Percentiles rank a stretch among this genome's conserved stretches.
phyloP scores from a whole-genome alignment of 2,113 vertebrate species.

The Mustela nigripes region DNA sequence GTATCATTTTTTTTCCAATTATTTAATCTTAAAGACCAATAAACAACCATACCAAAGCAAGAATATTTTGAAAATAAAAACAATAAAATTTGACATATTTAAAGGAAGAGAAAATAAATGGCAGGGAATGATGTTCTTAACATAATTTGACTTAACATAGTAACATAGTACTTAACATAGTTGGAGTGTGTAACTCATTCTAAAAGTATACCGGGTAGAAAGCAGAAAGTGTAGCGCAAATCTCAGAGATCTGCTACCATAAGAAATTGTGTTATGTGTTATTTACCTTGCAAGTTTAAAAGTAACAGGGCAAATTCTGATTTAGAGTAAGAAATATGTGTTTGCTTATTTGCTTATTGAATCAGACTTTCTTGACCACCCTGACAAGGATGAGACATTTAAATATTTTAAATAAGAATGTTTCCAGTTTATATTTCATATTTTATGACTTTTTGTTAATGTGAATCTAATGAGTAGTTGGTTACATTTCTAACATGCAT shows the following conservation, averaged over 20 bases:
- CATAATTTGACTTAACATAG: too few relatives aligned
- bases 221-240: not conserved
- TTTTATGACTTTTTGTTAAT: not conserved
- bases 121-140: not conserved
- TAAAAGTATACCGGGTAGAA: not conserved
- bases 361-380: not conserved
- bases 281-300: not conserved
- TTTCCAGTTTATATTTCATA: not conserved
- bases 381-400: not conserved
- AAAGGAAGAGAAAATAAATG: not conserved
- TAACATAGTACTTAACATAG: too few relatives aligned
- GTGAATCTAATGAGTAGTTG: not conserved
- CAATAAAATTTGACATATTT: not conserved
- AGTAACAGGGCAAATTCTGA: not conserved
- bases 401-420: not conserved
- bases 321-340: not conserved
- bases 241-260: not conserved
- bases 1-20: not conserved
- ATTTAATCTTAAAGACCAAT: not conserved
- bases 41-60: not conserved
- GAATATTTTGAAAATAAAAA: not conserved
- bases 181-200: not conserved
- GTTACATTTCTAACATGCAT: not conserved
- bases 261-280: not conserved
- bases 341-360: not conserved